Percentiles rank a stretch among this genome's conserved stretches.
These are phyloP conservation scores for Syrphus vitripennis DNA, from an alignment of 2,888 invertebrate species.

Conservation along the genomic window DNA sequence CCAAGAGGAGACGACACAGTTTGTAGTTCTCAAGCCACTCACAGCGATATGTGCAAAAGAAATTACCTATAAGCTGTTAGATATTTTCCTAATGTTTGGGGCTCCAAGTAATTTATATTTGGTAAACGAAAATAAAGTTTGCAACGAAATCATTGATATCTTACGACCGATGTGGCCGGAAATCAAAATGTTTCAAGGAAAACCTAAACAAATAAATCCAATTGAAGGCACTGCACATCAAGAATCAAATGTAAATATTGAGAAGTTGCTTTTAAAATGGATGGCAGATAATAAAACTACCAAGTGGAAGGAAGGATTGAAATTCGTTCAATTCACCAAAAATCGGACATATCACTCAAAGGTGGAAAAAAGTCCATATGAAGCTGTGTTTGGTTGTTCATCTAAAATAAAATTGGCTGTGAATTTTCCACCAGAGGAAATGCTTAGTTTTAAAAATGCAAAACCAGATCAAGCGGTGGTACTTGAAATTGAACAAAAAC, in stretches of 20 bases:
- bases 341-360: constrained; percentile 77
- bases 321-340: constrained; percentile 76
- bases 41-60: neutral
- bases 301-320: neutral
- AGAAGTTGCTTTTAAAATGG: neutral
- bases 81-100: neutral
- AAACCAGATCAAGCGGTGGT: neutral
- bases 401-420: neutral
- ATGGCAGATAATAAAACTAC: neutral
- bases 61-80: neutral
- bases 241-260: constrained; percentile 15
- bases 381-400: neutral
- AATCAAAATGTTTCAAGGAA: constrained; percentile 81
- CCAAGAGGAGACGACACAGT: neutral
- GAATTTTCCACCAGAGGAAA: neutral
- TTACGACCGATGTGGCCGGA: constrained; percentile 66
- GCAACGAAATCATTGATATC: neutral
- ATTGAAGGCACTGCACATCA: neutral
- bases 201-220: constrained; percentile 52
- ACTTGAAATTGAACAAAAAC: neutral
- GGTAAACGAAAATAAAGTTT: neutral
- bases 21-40: neutral
- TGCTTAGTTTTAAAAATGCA: neutral
- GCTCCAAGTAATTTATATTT: neutral
- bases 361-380: constrained; percentile 73